These are phyloP conservation scores for Steinernema carpocapsae DNA, from an alignment of 2,888 invertebrate species.

Conservation along the genomic window DNA sequence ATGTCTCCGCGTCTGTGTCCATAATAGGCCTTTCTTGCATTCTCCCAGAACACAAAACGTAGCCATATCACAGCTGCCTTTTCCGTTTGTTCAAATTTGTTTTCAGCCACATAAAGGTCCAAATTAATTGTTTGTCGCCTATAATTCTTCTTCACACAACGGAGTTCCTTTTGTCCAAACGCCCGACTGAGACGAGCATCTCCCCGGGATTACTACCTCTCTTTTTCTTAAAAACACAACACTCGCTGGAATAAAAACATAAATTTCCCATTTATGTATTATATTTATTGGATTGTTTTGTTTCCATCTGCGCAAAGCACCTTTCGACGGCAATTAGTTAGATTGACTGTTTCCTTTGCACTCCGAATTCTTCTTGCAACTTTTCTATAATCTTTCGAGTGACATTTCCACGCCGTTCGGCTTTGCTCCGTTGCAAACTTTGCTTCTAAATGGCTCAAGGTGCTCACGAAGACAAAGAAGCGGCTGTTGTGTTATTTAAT, in stretches of 20 bases:
- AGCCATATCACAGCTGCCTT: slow-evolving; percentile 17
- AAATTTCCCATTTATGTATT: too few relatives aligned
- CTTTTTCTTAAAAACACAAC: background rate
- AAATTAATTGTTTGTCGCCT: slow-evolving; percentile 25
- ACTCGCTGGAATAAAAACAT: too few relatives aligned
- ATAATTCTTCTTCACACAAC: slow-evolving; percentile 7
- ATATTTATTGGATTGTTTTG: too few relatives aligned
- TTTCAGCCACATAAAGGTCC: background rate
- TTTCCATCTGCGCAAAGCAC: too few relatives aligned
- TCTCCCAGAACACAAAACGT: too few relatives aligned
- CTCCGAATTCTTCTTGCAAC: background rate
- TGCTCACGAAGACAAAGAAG: background rate
- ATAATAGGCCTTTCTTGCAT: too few relatives aligned
- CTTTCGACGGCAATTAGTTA: too few relatives aligned
- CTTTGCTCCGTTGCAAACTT: background rate
- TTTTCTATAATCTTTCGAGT: background rate
- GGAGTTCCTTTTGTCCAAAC: background rate
- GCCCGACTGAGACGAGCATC: background rate
- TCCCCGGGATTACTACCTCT: background rate
- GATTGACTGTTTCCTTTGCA: background rate
- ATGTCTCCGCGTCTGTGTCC: too few relatives aligned
- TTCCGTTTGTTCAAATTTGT: slow-evolving; percentile 12
- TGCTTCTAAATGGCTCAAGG: slow-evolving; percentile 9
- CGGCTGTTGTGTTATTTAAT: slow-evolving; percentile 15
- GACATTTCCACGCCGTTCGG: background rate